Evolutionary conservation across 2,113 vertebrate genomes (phyloP), one percentile per base, ranked within the genome.

Genomic region (Arenaria interpres): DNA sequence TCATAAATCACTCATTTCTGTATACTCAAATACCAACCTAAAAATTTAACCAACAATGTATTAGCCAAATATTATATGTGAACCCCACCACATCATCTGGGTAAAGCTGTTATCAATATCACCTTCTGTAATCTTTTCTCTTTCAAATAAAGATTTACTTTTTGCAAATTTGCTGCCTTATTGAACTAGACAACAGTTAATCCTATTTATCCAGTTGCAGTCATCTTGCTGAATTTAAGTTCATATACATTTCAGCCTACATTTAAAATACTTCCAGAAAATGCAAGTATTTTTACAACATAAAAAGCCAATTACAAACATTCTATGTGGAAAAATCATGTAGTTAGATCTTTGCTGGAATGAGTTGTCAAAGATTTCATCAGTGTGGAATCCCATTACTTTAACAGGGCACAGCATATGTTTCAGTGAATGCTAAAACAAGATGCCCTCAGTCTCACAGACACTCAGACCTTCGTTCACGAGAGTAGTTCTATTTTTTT

Each of bases 101-200:
- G 7, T 32, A 68, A 81, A 75, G 3, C 4, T 84, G 17, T n/a
- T 85, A 14, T 16, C 16, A 57, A 2, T 67, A 69, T 25, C 41
- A 54, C 0, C 5, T 16, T 51, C 3, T 45, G 4, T n/a, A 77
- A 64, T 25, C 8, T 66, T 63, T 79, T 83, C 0, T 45, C 6
- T 50, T 80, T 48, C 22, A 35, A 53, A 71, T 18, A 33, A 51
- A 4, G 4, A 15, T 12, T 24, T 63, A 2, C 22, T 35, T 75
- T 72, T 64, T 14, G 1, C 10, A 56, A 25, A 30, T 54, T 57
- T 11, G 0, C 4, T 66, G 0, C 3, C 27, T 67, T 48, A 41
- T 59, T 43, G 2, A 59, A 57, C 17, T 54, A 54, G 5, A 3
- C 16, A 13, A 32, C 6, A 48, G 3, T 57, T 88, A 33, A 76